Evolutionary conservation across 2,888 invertebrate genomes (phyloP), one percentile per base, ranked within the genome.

Genomic region (Chelonus formosanus): DNA sequence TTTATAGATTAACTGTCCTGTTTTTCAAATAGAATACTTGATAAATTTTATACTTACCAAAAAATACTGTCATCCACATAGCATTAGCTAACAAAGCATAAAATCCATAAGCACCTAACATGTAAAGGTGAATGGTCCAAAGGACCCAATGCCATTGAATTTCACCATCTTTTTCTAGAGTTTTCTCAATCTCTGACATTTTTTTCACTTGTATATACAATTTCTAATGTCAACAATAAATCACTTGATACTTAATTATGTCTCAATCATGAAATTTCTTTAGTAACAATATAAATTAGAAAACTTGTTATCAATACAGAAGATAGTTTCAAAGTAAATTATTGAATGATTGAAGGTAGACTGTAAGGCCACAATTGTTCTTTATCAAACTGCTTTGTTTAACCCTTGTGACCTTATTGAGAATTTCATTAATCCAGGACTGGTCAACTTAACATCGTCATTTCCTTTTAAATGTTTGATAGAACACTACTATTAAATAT

Each of bases 81-180:
- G 90, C 89, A 71, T 89, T 87, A 32, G 86, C 87, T 65, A 90
- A 80, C 32, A 89, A 73, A 3, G 90, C 82, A 80, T 89, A 88
- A 7, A 91, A 67, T 10, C 91, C 91, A 75, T 90, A 91, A 0
- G 90, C 57, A 0, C 91, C 90, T 2, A 92, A 85, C 1, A 90
- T 85, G 75, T 92, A 90, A 3, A 93, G 82, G 81, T 94, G 91
- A 66, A 94, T 89, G 78, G 90, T 91, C 80, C 91, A 89, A 0
- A 94, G 85, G 0, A 94, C 92, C 10, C 87, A 86, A 0, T 90
- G 87, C 94, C 94, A 94, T 76, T 90, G 86, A 0, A 89, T 89
- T 69, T 93, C 92, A 10, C 90, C 85, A 71, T 87, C 87, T 36
- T 65, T 55, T 57, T 44, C 55, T 63, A 67, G 65, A 7, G 59